phyloP scores from a whole-genome alignment of 2,888 invertebrate species.

The Cotesia congregata region DNA sequence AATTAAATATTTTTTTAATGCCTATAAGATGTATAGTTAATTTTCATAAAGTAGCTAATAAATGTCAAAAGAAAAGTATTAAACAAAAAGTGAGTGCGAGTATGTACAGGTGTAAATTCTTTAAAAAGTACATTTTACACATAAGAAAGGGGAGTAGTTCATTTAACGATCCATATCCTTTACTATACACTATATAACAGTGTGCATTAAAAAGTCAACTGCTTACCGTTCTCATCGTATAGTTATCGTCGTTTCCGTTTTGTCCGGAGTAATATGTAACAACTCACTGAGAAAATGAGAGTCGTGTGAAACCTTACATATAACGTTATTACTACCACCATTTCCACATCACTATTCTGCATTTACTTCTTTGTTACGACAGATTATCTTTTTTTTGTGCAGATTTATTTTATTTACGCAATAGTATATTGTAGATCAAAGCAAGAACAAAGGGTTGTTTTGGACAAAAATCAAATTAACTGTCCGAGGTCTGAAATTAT shows the following conservation, averaged over 20 bases:
- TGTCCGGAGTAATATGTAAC: constrained; percentile 27
- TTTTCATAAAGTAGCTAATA: neutral
- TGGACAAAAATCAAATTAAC: no score
- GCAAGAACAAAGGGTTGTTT: no score
- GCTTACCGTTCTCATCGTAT: constrained; percentile 35
- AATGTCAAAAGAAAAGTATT: neutral
- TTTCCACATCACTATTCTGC: constrained; percentile 19
- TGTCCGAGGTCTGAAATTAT: no score
- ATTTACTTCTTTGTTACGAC: constrained; percentile 14
- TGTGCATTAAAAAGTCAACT: constrained; percentile 47
- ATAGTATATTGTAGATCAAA: no score
- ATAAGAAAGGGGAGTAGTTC: neutral
- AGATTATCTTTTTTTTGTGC: constrained; percentile 25
- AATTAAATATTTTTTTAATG: neutral
- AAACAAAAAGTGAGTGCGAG: neutral
- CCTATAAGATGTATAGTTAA: neutral
- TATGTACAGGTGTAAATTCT: neutral
- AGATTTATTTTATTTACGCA: constrained; percentile 14
- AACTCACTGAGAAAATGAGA: constrained; percentile 42
- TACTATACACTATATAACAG: constrained; percentile 14
- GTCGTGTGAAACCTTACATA: constrained; percentile 43
- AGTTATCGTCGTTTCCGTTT: constrained; percentile 38
- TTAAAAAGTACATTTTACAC: neutral
- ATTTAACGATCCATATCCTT: constrained; percentile 48
- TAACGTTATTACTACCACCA: constrained; percentile 41